A percentile compares a stretch with the other conserved stretches of the same genome.
These are phyloP conservation scores for Laticauda colubrina DNA, from an alignment of 2,113 vertebrate genomes.

Conservation along the genomic window DNA sequence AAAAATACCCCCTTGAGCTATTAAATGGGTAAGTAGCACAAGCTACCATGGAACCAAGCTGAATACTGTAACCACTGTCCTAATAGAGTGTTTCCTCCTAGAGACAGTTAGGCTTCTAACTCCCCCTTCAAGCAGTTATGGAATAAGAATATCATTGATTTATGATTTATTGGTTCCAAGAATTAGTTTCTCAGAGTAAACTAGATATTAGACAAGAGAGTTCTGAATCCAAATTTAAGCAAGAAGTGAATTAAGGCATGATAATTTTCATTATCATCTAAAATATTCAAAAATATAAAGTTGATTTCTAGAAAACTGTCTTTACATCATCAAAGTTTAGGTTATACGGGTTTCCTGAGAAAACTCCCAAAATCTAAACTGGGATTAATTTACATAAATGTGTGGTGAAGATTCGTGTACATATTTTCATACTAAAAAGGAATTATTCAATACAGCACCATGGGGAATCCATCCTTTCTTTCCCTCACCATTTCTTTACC, in stretches of 20 bases:
- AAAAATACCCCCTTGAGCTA: background rate
- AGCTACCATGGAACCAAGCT: background rate
- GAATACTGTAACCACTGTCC: background rate
- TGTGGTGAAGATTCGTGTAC: background rate
- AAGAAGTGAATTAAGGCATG: background rate
- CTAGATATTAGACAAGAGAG: background rate
- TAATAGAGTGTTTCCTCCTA: background rate
- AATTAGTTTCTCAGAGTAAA: background rate
- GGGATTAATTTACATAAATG: background rate
- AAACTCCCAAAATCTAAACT: background rate
- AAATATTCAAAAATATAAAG: background rate
- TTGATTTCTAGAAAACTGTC: background rate
- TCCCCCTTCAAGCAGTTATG: background rate
- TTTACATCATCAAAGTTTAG: background rate
- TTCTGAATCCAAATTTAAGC: background rate
- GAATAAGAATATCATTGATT: background rate
- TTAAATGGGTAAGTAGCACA: background rate
- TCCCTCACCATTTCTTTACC: background rate
- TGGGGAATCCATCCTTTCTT: background rate
- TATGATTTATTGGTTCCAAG: background rate
- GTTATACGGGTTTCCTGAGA: background rate
- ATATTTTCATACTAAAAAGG: background rate
- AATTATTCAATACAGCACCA: background rate
- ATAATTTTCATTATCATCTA: background rate
- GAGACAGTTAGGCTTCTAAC: background rate